These are phyloP conservation scores for Leucoptera coffeella DNA, from an alignment of 2,888 invertebrate genomes.

Conservation along the genomic window DNA sequence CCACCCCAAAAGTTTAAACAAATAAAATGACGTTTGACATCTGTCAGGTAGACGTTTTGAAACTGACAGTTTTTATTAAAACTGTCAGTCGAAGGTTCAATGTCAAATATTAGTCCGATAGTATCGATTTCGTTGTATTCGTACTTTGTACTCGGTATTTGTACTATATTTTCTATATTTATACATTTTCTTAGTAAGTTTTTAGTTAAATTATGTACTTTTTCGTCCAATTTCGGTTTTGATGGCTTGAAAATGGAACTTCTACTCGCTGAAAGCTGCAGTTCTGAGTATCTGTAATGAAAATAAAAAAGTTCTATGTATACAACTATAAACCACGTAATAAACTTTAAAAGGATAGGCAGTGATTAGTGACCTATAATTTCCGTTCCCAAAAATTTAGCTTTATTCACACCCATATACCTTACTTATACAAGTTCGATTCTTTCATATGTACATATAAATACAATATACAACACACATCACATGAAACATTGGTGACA, in stretches of 20 bases:
- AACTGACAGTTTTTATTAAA: slow-evolving; percentile 26
- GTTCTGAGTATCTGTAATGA: slow-evolving; percentile 36
- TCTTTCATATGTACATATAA: too few species aligned
- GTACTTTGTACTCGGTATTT: slow-evolving; percentile 14
- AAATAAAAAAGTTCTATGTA: too few species aligned
- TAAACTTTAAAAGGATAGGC: too few species aligned
- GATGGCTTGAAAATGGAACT: slow-evolving; percentile 34
- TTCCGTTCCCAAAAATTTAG: too few species aligned
- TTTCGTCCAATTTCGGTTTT: slow-evolving; percentile 14
- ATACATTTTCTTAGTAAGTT: slow-evolving; percentile 26
- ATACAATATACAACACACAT: too few species aligned
- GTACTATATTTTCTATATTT: slow-evolving; percentile 33
- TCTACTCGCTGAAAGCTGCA: slow-evolving; percentile 50
- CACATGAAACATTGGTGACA: too few species aligned
- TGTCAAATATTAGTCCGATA: slow-evolving; percentile 58
- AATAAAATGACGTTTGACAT: slow-evolving; percentile 43
- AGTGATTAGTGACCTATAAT: too few species aligned
- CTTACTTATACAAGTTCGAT: too few species aligned
- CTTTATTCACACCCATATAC: too few species aligned
- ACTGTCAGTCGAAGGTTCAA: slow-evolving; percentile 38
- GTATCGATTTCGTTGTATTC: slow-evolving; percentile 68
- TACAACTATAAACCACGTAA: too few species aligned
- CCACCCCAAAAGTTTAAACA: slow-evolving; percentile 54
- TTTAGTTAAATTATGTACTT: slow-evolving; percentile 9
- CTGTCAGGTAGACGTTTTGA: slow-evolving; percentile 57